phyloP scores from a whole-genome alignment of 2,888 invertebrate genomes.

The Aromia moschata region DNA sequence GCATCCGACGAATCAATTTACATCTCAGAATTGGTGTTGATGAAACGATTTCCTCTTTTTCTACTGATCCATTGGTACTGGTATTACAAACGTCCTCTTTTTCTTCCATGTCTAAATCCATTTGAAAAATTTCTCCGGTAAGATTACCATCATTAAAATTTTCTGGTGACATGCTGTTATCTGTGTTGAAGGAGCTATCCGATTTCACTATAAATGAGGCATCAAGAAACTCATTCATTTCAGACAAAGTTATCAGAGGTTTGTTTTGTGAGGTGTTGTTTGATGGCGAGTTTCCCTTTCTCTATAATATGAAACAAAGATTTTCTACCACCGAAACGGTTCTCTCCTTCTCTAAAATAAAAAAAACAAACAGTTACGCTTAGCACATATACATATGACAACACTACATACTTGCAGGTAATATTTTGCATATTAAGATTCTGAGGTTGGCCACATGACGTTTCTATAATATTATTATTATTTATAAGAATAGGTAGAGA shows the following conservation, averaged over 20 bases:
- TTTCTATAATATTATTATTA: constrained; percentile 32
- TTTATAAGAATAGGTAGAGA: constrained; percentile 19
- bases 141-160: constrained; percentile 18
- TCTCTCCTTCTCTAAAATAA: not conserved
- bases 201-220: constrained; percentile 5
- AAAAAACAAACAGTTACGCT: not conserved
- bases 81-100: constrained; percentile 1
- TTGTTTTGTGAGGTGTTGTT: not conserved
- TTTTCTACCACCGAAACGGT: constrained; percentile 1
- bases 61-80: not conserved
- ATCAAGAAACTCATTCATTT: constrained; percentile 8
- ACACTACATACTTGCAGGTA: constrained; percentile 20
- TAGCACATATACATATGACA: not conserved
- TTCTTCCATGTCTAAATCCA: constrained; percentile 19
- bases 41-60: constrained; percentile 26
- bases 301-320: constrained; percentile 3
- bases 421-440: constrained; percentile 3
- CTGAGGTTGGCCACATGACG: constrained; percentile 24
- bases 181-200: constrained; percentile 2
- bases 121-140: constrained; percentile 12
- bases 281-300: not conserved
- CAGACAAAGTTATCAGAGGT: not conserved
- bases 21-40: constrained; percentile 36
- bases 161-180: constrained; percentile 24
- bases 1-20: constrained; percentile 27